Evolutionary conservation across 2,888 invertebrate species (phyloP), one percentile per base, ranked within the genome.

Genomic region (Lepidonotus clava): DNA sequence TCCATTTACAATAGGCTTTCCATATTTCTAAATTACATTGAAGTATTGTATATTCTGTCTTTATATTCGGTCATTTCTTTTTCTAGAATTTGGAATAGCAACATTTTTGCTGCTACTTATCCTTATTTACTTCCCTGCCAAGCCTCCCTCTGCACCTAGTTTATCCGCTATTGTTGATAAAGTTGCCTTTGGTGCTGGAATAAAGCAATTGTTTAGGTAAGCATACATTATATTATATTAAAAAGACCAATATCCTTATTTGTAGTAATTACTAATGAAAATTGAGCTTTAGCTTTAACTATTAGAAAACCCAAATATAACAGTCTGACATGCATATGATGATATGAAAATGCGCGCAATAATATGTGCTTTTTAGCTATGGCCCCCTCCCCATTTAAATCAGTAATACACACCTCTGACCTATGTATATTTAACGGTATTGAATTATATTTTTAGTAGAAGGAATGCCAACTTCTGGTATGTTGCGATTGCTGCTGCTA

Each of bases 71-170:
- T n/a, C n/a, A n/a, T n/a, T n/a, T 61, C 24, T 61, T 5, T 61
- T n/a, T 76, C 36, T 24, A 76, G 76, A 76, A 24, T 76, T 76
- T 76, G 76, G 76, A 24, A 40, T 76, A 18, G 76, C 40, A 1
- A 36, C 40, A 1, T 18, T 76, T 36, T 38, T 76, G n/a, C 76
- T 76, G 76, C 18, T 76, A 21, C 36, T 76, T 34, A 40, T 28
- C 4, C 14, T 76, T 14, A 40, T 40, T 8, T 76, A 76, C 24
- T 76, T 76, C 38, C 76, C 76, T 38, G 76, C 36, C 36, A 76
- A 76, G 36, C 76, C 76, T 24, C 76, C 36, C 4, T 40, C 76
- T n/a, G 76, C 76, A 14, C 76, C 76, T 21, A 76, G 76, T 21
- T 14, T 40, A 14, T 76, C 76, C 18, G 36, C 36, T 36, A 40